Evolutionary conservation across 2,797 vertebrate species (phyloP), one percentile per base, ranked within the genome.

Genomic region (Phaenicophaeus curvirostris): DNA sequence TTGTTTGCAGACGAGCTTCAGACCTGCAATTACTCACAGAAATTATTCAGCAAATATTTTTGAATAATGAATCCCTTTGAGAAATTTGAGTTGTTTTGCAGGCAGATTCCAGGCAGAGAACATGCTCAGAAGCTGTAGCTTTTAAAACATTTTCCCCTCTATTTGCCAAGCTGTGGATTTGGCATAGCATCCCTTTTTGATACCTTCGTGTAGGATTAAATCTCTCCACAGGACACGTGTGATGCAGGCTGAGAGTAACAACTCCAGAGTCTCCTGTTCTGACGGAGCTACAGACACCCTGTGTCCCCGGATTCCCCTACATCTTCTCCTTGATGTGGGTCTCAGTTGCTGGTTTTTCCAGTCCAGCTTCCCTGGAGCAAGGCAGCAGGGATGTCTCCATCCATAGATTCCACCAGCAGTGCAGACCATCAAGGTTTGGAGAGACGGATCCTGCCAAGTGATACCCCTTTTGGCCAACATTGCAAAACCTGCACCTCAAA

Each of bases 11-110:
- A 94, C 86, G 63, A 90, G 53, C 65, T 93, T 89, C 92, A 95
- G 95, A 90, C 93, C 74, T 92, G 93, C 84, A 95, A 83, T 95
- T 93, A 87, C 75, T 71, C 67, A 73, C 57, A 85, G 81, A 89
- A 92, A 85, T 95, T 94, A 90, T 95, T 96, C 90, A 92, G 93
- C 94, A 93, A 93, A 94, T 87, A 95, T 54, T 93, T 95, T 71
- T n/a, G 65, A 96, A 96, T 95, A 96, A 96, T 93, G 90, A 90
- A 89, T 62, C 71, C 94, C 86, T 96, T 94, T 96, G 93, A 95
- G 94, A 95, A 90, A 94, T 87, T 13, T 9, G 86, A 77, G 86
- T 68, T 93, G 84, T 93, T 96, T 91, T 96, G 90, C 90, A 90
- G 86, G 74, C 71, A 19, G 61, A 76, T 77, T 94, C 88, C 93